Evolutionary conservation across 2,113 vertebrate species (phyloP).

Genomic region (Hypomesus transpacificus): DNA sequence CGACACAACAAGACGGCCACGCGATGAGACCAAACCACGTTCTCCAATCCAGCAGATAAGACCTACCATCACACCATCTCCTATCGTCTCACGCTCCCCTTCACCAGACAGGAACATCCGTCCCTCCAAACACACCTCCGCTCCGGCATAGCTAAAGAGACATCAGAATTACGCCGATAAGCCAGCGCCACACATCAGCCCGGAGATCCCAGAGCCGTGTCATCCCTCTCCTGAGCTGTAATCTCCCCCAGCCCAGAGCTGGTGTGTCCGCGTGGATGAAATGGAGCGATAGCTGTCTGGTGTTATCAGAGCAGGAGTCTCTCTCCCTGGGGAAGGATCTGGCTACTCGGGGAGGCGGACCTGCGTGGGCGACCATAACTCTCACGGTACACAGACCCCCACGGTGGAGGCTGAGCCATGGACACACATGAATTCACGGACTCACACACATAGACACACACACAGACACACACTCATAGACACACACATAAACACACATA

Average conservation of each 20-base stretch:
- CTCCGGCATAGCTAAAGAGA: slow-evolving; percentile 47
- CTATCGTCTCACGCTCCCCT: too few species aligned
- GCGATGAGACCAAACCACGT: too few species aligned
- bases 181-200: slow-evolving; percentile 19
- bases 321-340: slow-evolving; percentile 55
- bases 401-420: background rate
- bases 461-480: slow-evolving; percentile 1
- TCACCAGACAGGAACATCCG: too few species aligned
- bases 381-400: slow-evolving; percentile 11
- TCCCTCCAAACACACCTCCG: too few species aligned
- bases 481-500: background rate
- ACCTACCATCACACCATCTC: too few species aligned
- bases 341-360: slow-evolving; percentile 39
- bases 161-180: slow-evolving; percentile 53
- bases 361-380: slow-evolving; percentile 51
- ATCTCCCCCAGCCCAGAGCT: slow-evolving; percentile 47
- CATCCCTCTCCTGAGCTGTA: slow-evolving; percentile 45
- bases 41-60: too few species aligned
- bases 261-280: slow-evolving; percentile 52
- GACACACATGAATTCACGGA: background rate
- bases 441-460: background rate
- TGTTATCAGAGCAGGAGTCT: slow-evolving; percentile 61
- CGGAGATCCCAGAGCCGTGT: slow-evolving; percentile 50
- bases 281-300: slow-evolving; percentile 62
- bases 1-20: too few species aligned